Evolutionary conservation across 2,888 invertebrate genomes (phyloP), one percentile per base, ranked within the genome.

Genomic region (Catocala nupta): DNA sequence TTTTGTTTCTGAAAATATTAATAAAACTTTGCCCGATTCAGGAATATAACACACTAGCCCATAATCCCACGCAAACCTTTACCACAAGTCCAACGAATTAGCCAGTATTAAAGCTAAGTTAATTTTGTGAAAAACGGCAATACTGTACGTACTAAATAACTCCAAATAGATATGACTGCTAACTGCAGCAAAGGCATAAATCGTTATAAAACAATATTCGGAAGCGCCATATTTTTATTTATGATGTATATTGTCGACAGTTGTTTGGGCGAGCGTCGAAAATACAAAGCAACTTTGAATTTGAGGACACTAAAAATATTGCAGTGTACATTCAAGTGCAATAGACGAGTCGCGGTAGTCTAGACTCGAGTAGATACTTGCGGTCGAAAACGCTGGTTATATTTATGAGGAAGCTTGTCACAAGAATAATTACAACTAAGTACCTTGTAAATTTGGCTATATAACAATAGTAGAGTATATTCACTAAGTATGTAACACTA

Each of bases 301-400:
- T 39, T 47, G 16, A 47, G 13, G 25, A 47, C 5, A 47, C 16
- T 16, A 47, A 16, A 16, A 47, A 16, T n/a, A 45, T 12, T 12
- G n/a, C 12, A 16, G 16, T 10, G 45, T 12, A 45, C 6, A 9
- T 13, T 45, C 13, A 5, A 47, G 47, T 7, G 16, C 47, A 16
- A 47, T 11, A n/a, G 10, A 12, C 45, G 12, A 25, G 12, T 7
- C 12, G 0, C 45, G n/a, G 13, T 45, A 12, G 16, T 47, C 47
- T 45, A 48, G 10, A 48, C 48, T 48, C 25, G 5, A 48, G 25
- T 48, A 25, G 25, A 13, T 33, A 49, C 33, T 49, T 49, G 34
- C 10, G 16, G 36, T 8, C 36, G 36, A 39, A 39, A 39, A 12
- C n/a, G 13, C 7, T 45, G n/a, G 11, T 11, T 43, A 5, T 43